Base-by-base conservation (phyloP, 2,888 invertebrate species). In the Quadroppia sp. region DNA sequence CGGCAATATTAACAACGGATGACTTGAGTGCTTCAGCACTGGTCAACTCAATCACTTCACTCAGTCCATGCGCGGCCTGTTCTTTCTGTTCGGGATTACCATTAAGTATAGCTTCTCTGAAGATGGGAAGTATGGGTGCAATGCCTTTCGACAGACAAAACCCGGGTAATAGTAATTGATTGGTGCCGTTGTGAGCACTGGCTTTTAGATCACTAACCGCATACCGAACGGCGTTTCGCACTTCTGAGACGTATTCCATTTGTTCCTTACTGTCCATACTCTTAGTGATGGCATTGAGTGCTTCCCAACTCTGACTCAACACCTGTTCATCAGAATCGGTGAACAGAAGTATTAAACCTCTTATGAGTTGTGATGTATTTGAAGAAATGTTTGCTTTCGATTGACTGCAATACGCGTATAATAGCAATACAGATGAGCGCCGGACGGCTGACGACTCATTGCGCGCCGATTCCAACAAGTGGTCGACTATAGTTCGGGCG, bases 1-100 rank as follows among this genome's bases (percentile, higher is more conserved):
- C 99, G 4, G 98, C 98, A 80, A 99, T 94, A 82, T 94, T 92
- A 76, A 98, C 92, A 3, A 98, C 97, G 70, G 96, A 96, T 0
- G 96, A 92, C 82, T 95, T 94, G 74, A 98, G 84, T 6, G 96
- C 93, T 72, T 89, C 86, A 0, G 95, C 88, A 77, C 90, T 92
- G 7, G 96, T 94, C 75, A 92, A 84, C 80, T 86, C 87, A 80
- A 95, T 93, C 20, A 93, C 87, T 82, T 89, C 89, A 71, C 90
- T 90, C 79, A 98, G 85, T 77, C 95, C 95, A 81, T 92, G 89
- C 9, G 97, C 94, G 0, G 97, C 96, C 77, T 90, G 90, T 84
- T 97, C 98, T 82, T 98, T 98, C 81, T 94, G 89, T 78, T 98
- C 98, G 0, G 95, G 94, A 74, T 91, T 86, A 0, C 97, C 98